phyloP scores from a whole-genome alignment of 2,113 vertebrate species.

The Lepidothrix coronata region DNA sequence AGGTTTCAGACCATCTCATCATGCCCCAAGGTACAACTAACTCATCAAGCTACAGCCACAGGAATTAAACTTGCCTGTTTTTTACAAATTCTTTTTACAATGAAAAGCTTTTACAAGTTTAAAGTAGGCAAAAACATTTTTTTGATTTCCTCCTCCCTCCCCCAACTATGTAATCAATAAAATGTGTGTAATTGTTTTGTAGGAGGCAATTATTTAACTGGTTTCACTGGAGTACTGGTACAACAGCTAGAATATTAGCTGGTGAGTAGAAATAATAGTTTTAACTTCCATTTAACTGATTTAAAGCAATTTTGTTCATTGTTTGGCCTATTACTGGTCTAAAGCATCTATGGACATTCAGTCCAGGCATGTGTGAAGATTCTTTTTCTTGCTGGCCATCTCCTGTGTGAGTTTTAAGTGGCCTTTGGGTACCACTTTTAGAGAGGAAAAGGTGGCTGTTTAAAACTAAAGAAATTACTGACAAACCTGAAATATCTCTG shows the following conservation, averaged over 20 bases:
- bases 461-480: not conserved
- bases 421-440: not conserved
- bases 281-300: not conserved
- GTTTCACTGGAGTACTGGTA: slow-evolving; percentile 81
- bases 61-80: not conserved
- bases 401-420: not conserved
- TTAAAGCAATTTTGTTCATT: not conserved
- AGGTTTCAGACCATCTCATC: slow-evolving; percentile 76
- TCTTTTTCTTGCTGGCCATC: not conserved
- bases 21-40: slow-evolving; percentile 77
- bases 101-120: not conserved
- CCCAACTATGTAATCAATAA: not conserved
- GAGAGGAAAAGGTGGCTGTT: not conserved
- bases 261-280: slow-evolving; percentile 71
- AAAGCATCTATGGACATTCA: not conserved
- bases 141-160: not conserved
- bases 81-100: not conserved
- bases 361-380: not conserved
- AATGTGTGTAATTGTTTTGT: slow-evolving; percentile 23
- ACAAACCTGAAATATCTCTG: not conserved
- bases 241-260: slow-evolving; percentile 80
- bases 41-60: not conserved
- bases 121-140: not conserved
- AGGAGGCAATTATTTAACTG: slow-evolving; percentile 86
- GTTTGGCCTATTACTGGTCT: not conserved